Percentiles rank a stretch among this genome's conserved stretches.
phyloP scores from a whole-genome alignment of 2,797 vertebrate genomes.

The Gymnoscopelus microlampas region DNA sequence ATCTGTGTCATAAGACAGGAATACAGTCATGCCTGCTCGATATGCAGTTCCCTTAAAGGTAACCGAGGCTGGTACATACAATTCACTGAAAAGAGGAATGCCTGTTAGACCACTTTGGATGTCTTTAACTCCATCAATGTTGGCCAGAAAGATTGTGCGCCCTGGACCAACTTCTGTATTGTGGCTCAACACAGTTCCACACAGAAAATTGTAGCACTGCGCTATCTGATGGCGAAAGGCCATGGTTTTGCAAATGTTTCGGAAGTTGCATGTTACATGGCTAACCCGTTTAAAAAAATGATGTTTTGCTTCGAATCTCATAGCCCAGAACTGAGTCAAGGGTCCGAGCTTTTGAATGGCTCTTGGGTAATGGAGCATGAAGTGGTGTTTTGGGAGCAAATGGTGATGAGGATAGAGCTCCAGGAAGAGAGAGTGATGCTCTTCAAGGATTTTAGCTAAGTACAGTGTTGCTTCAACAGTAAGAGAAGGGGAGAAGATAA shows the following conservation, averaged over 20 bases:
- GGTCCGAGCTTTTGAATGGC: slow-evolving; percentile 12
- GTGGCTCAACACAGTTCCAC: slow-evolving; percentile 12
- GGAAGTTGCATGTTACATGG: slow-evolving; percentile 29
- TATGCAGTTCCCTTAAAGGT: slow-evolving; percentile 11
- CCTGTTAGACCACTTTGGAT: background rate
- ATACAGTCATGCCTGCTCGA: slow-evolving; percentile 22
- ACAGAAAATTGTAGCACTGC: slow-evolving; percentile 21
- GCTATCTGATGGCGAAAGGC: slow-evolving; percentile 21
- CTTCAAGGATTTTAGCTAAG: slow-evolving; percentile 15
- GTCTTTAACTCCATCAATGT: background rate
- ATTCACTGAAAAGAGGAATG: background rate
- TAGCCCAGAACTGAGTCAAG: slow-evolving; percentile 23
- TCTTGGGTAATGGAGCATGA: slow-evolving; percentile 8
- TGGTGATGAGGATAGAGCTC: background rate
- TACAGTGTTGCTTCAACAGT: slow-evolving; percentile 16
- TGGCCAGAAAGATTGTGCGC: background rate
- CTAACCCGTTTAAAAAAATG: slow-evolving; percentile 19
- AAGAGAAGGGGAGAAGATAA: slow-evolving; percentile 37
- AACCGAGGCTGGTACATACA: background rate
- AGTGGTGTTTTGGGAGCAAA: background rate
- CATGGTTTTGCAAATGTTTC: slow-evolving; percentile 29
- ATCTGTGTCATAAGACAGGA: slow-evolving; percentile 9
- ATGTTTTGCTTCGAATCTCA: background rate
- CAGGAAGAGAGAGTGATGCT: too few relatives aligned
- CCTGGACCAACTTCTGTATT: slow-evolving; percentile 16